Evolutionary conservation across 1,140 invertebrate genomes (phyloP).

Genomic region (Chironomus striatipennis): DNA sequence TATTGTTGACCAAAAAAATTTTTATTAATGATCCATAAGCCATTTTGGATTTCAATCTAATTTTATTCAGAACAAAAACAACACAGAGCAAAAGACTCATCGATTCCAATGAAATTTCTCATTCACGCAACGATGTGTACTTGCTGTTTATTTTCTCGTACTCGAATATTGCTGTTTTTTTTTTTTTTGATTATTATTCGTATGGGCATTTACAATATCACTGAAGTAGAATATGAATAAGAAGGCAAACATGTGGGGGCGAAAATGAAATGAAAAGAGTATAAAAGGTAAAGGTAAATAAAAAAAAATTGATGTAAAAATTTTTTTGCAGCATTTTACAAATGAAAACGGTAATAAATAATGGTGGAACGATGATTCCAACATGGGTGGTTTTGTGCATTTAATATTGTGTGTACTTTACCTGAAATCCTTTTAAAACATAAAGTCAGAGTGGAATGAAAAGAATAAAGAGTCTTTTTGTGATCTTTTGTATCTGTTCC

Average conservation of each 20-base stretch:
- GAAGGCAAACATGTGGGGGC: background rate
- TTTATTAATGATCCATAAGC: too few relatives aligned
- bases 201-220: constrained; percentile 9
- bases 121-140: too few relatives aligned
- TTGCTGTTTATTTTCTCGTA: too few relatives aligned
- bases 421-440: background rate
- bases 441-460: background rate
- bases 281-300: background rate
- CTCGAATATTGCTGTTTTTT: background rate
- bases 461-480: background rate
- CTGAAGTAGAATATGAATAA: background rate
- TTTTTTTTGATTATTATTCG: constrained; percentile 5
- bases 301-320: background rate
- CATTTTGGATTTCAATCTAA: too few relatives aligned
- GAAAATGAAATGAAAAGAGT: background rate
- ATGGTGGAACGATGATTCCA: constrained; percentile 6
- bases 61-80: too few relatives aligned
- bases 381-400: constrained; percentile 6
- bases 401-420: background rate
- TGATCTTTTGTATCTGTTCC: background rate
- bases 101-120: too few relatives aligned
- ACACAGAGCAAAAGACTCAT: too few relatives aligned
- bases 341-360: constrained; percentile 10
- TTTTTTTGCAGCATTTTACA: constrained; percentile 8
- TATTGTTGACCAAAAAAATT: too few relatives aligned